Conservation (phyloP, 2,113 vertebrate genomes). For the Archilochus colubris region DNA sequence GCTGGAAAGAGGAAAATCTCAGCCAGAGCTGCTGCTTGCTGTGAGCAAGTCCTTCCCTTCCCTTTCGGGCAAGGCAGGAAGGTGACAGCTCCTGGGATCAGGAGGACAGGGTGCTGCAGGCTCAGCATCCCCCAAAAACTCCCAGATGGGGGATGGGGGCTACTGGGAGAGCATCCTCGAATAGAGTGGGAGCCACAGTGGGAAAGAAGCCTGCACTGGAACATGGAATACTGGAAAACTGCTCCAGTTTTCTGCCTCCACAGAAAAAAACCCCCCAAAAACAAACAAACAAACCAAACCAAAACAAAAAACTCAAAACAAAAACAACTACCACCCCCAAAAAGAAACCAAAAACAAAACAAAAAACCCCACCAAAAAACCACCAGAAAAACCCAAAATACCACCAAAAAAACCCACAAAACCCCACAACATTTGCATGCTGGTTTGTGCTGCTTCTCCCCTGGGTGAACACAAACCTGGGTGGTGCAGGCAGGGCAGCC, state of each 20-base stretch:
- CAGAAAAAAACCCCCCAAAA: too few species aligned
- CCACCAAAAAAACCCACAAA: too few species aligned
- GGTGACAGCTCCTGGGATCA: not conserved
- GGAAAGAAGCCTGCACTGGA: not conserved
- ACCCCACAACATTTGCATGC: not conserved
- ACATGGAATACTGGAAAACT: too few species aligned
- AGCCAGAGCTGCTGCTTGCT: not conserved
- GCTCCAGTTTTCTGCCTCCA: too few species aligned
- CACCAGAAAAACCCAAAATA: too few species aligned
- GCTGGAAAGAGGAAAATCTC: not conserved
- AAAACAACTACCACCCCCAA: too few species aligned
- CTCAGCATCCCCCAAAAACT: accelerated
- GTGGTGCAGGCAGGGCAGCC: not conserved
- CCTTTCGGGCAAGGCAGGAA: not conserved
- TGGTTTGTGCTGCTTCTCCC: not conserved
- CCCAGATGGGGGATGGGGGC: not conserved
- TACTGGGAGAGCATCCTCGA: not conserved
- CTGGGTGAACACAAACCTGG: not conserved
- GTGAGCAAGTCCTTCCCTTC: not conserved
- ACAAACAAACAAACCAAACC: too few species aligned
- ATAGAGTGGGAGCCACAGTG: not conserved
- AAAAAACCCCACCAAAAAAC: too few species aligned
- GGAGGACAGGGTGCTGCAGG: not conserved
- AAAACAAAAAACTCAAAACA: too few species aligned
- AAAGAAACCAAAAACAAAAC: too few species aligned